These are phyloP conservation scores for Deilephila porcellus DNA, from an alignment of 2,888 invertebrate species.

Conservation along the genomic window DNA sequence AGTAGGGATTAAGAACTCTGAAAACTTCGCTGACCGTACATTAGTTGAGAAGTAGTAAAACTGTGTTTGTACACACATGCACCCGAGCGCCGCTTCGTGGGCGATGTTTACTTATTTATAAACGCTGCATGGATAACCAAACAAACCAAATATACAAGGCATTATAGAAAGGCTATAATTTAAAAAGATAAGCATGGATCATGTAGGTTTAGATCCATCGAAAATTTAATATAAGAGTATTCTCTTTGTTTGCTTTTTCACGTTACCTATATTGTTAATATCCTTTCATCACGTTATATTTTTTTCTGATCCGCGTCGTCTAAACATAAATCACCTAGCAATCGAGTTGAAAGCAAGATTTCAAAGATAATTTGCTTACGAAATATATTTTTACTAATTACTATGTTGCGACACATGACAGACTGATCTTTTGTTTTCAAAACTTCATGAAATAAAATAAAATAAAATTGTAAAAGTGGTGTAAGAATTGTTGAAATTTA, in stretches of 20 bases:
- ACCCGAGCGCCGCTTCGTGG: conserved; percentile 4
- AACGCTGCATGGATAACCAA: neutral
- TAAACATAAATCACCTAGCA: too few relatives aligned
- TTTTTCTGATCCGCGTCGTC: too few relatives aligned
- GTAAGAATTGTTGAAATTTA: too few relatives aligned
- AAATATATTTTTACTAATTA: neutral
- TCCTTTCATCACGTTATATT: too few relatives aligned
- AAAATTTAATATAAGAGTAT: neutral
- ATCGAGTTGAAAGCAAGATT: too few relatives aligned
- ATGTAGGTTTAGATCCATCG: too few relatives aligned
- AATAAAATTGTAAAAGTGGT: too few relatives aligned
- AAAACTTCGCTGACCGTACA: conserved; percentile 34
- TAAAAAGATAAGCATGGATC: too few relatives aligned
- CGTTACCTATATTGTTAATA: too few relatives aligned
- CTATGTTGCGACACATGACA: neutral
- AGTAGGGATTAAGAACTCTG: conserved; percentile 48
- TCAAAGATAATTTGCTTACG: neutral
- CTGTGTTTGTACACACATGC: conserved; percentile 27
- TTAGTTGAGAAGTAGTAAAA: conserved; percentile 26
- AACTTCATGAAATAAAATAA: neutral
- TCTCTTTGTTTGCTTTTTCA: neutral
- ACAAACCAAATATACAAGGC: neutral
- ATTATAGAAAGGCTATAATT: neutral
- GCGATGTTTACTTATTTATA: conserved; percentile 19
- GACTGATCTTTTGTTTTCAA: conserved; percentile 2